Percentiles rank a stretch among this genome's conserved stretches.
Evolutionary conservation across 92 coral and sea anemone species (phyloP).

Genomic region (Actinostola sp.): DNA sequence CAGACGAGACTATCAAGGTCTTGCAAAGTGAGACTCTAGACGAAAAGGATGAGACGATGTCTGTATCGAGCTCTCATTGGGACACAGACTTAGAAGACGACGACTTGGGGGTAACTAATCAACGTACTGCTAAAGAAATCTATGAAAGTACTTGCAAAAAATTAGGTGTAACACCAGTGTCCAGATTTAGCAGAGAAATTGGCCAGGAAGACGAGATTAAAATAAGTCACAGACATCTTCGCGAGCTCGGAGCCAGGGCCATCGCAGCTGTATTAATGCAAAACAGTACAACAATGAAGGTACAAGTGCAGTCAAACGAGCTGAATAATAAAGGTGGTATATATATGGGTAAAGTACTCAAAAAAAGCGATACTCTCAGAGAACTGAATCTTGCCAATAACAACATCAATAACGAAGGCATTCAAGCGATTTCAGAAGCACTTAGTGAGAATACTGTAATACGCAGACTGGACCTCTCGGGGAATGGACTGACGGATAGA

Average conservation of each 20-base stretch:
- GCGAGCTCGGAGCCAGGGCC: slow-evolving; percentile 72
- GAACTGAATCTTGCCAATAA: slow-evolving; percentile 84
- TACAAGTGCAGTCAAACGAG: slow-evolving; percentile 71
- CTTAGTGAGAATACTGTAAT: slow-evolving; percentile 67
- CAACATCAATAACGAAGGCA: slow-evolving; percentile 70
- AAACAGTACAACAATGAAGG: slow-evolving; percentile 62
- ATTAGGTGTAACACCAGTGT: slow-evolving; percentile 78
- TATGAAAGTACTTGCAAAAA: slow-evolving; percentile 68
- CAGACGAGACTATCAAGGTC: slow-evolving; percentile 18
- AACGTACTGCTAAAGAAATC: slow-evolving; percentile 28
- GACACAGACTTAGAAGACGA: slow-evolving; percentile 82
- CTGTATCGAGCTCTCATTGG: slow-evolving; percentile 81
- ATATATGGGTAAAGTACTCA: slow-evolving; percentile 72
- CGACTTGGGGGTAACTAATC: neutral
- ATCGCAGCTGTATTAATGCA: slow-evolving; percentile 66
- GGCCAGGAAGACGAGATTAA: slow-evolving; percentile 81
- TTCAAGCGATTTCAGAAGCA: slow-evolving; percentile 67
- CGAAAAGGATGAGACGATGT: slow-evolving; percentile 71
- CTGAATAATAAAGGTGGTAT: slow-evolving; percentile 70
- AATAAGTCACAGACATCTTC: slow-evolving; percentile 79
- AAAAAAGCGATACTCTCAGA: slow-evolving; percentile 61
- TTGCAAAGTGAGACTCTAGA: slow-evolving; percentile 39
- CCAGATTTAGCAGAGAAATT: slow-evolving; percentile 74
- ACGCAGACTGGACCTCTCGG: slow-evolving; percentile 70
- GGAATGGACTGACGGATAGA: slow-evolving; percentile 82